Base-by-base conservation (phyloP, 1,140 invertebrate species). In the Lanistes nyassanus region DNA sequence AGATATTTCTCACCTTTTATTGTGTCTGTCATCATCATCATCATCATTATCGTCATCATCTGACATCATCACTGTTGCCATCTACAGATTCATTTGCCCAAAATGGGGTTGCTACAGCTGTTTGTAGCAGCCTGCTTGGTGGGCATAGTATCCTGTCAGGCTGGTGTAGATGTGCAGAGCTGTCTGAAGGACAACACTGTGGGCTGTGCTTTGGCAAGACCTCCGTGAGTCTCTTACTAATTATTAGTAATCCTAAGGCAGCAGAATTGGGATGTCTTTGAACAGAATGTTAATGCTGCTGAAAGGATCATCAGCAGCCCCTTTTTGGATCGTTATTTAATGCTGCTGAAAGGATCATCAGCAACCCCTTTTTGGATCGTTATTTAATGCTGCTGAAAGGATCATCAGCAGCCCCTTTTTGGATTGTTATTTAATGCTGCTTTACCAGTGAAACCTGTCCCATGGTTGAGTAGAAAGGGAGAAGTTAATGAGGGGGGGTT, bases 221-320 rank as follows among this genome's bases (percentile, higher is more conserved):
- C 80, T 11, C 78, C 78, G 77, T 81, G 42, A 77, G 80, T 81
- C 16, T 13, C 13, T 23, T 39, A n/a, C n/a, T n/a, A n/a, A n/a
- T n/a, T n/a, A n/a, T n/a, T n/a, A n/a, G n/a, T n/a, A n/a, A n/a
- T n/a, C n/a, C n/a, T n/a, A n/a, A n/a, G n/a, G n/a, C n/a, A n/a
- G n/a, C n/a, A n/a, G n/a, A 29, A n/a, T 11, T 68, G 7, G 34
- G 19, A 9, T 36, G 16, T 58, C 5, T 34, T 26, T 19, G 51
- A 31, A 42, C 34, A 39, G n/a, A 29, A 7, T 21, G 3, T 37
- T 13, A 29, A 26, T 26, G 23, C 2, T 51, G 51, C 1, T n/a
- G n/a, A n/a, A n/a, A n/a, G n/a, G n/a, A n/a, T n/a, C n/a, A n/a
- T n/a, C n/a, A n/a, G n/a, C n/a, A 26, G 16, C 34, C 31, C 23